Base-by-base conservation (phyloP, 2,888 invertebrate species). In the Zonitis immaculata region DNA sequence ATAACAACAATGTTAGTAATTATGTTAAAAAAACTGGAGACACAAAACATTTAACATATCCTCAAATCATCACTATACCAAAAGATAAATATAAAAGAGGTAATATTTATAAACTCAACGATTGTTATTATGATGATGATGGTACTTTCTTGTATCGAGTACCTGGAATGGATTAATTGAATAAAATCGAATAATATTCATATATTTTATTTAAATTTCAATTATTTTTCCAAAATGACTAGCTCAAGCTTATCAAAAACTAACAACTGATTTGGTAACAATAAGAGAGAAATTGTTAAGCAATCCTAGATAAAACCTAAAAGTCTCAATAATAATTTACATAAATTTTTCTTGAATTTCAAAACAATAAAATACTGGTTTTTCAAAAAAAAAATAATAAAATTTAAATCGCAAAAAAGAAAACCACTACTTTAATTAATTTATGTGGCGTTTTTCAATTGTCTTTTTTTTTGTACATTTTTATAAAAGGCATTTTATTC, bases 91-190 rank as follows among this genome's bases (percentile, higher is more conserved):
- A 79, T 61, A 83, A 82, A 61, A 75, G 72, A 65, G 87, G 85
- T 22, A 83, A 80, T 42, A 85, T 85, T 7, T 91, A 89, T 68
- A 86, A 85, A 75, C 78, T 90, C 0, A 82, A 86, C 58, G 89
- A 91, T 74, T 87, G 87, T 64, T 92, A 84, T 71, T 92, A 91
- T 74, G 88, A 90, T 69, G 80, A 85, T 70, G 87, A 90, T 78
- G 91, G 91, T 0, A 80, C 78, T 70, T 89, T 91, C 77, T 77
- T 91, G 51, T 92, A 90, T 70, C 80, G 89, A 66, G 87, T 90
- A 43, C 84, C 89, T 58, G 88, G 88, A 54, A 82, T 88, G 82
- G 60, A 59, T 46, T 69, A 68, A 69, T 50, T 47, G 50, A 47
- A 58, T 49, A 25, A n/a, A 44, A n/a, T 44, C 22, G 12, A 42